phyloP scores from a whole-genome alignment of 2,888 invertebrate species.

The Drosophila ezoana region DNA sequence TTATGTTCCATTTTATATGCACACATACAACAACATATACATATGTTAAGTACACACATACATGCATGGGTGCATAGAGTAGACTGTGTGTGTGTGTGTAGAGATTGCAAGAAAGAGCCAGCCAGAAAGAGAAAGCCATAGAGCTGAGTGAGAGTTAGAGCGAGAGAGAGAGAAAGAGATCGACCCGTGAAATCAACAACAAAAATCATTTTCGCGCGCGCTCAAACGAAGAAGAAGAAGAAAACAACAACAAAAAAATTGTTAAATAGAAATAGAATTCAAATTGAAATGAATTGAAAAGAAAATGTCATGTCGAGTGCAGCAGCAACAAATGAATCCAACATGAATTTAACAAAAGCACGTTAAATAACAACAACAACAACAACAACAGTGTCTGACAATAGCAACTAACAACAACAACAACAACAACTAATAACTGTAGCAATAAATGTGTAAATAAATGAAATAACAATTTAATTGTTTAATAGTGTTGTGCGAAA shows the following conservation, averaged over 20 bases:
- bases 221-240: background rate
- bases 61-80: background rate
- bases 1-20: slow-evolving; percentile 45
- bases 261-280: slow-evolving; percentile 35
- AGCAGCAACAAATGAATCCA: slow-evolving; percentile 31
- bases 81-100: slow-evolving; percentile 17
- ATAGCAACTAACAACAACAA: slow-evolving; percentile 29
- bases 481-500: slow-evolving; percentile 67
- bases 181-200: slow-evolving; percentile 38
- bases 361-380: slow-evolving; percentile 35
- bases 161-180: slow-evolving; percentile 19
- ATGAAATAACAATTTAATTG: slow-evolving; percentile 75
- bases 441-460: slow-evolving; percentile 68
- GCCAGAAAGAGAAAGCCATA: slow-evolving; percentile 1
- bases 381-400: slow-evolving; percentile 40
- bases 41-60: slow-evolving; percentile 5
- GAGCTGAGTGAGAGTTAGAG: slow-evolving; percentile 2
- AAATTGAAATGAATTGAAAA: slow-evolving; percentile 39
- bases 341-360: slow-evolving; percentile 27
- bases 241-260: slow-evolving; percentile 6
- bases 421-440: slow-evolving; percentile 39
- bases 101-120: slow-evolving; percentile 24
- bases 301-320: slow-evolving; percentile 54
- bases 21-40: slow-evolving; percentile 10
- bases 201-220: slow-evolving; percentile 41